Base-by-base conservation (phyloP, 2,888 invertebrate genomes). In the Phengaris arion region DNA sequence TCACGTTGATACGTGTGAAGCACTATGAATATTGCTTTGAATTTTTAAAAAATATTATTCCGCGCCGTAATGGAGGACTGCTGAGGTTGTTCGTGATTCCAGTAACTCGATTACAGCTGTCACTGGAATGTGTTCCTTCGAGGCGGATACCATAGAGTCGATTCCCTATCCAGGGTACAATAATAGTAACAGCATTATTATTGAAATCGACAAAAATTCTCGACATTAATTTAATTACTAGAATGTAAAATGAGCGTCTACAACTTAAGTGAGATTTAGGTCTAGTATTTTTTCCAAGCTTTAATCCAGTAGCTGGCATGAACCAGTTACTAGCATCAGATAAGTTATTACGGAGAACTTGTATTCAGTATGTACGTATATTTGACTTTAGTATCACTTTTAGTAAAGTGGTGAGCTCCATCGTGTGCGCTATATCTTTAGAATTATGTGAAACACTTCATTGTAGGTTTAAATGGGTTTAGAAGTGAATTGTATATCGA, bases 41-140 rank as follows among this genome's bases (percentile, higher is more conserved):
- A 92, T 92, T 89, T 90, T 91, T 89, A 87, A 91, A 90, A 54
- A 87, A 88, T 88, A 90, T 90, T 90, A 90, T 91, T 90, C 87
- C 85, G 83, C 80, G 77, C 80, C 80, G 85, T 88, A 89, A 89
- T 87, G 85, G 86, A 86, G 86, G 82, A 85, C 52, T 52, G 9
- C 9, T 52, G 52, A 0, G 35, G 45, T 64, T 12, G 64, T 64
- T 64, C 35, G 35, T 64, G 35, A 45, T 35, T 35, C 45, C 45
- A 64, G 64, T 64, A 9, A 64, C 64, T 64, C 64, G 59, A 22
- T 1, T 1, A 48, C 48, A 3, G 52, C 12, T 52, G 52, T 64
- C 64, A 22, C 64, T 64, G 35, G 64, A 64, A 59, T 59, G 22
- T 22, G 22, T 22, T 22, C 59, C 59, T 59, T 59, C 59, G 22